These are phyloP conservation scores for Cerastoderma edule DNA, from an alignment of 2,888 invertebrate genomes.

Conservation along the genomic window DNA sequence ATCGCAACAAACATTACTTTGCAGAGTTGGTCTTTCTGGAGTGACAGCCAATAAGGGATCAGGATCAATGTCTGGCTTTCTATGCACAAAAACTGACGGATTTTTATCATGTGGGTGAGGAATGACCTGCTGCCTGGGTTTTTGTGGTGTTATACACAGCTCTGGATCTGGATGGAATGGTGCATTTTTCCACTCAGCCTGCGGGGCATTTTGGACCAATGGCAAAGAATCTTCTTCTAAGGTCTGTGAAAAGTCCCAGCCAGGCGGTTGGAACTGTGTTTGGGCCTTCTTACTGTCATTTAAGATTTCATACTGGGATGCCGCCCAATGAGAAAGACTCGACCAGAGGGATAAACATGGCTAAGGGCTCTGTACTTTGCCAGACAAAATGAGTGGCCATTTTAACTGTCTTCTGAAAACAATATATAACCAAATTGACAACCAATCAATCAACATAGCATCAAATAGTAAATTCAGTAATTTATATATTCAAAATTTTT, in stretches of 20 bases:
- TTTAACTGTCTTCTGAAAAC: background rate
- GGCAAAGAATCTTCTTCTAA: slow-evolving; percentile 70
- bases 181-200: slow-evolving; percentile 55
- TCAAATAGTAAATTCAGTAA: too few species aligned
- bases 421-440: too few species aligned
- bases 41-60: slow-evolving; percentile 73
- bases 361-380: slow-evolving; percentile 66
- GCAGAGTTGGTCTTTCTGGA: slow-evolving; percentile 63
- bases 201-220: slow-evolving; percentile 55
- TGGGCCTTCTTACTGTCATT: slow-evolving; percentile 59
- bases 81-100: slow-evolving; percentile 1
- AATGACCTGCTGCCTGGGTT: slow-evolving; percentile 21
- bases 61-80: slow-evolving; percentile 49
- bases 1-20: slow-evolving; percentile 30
- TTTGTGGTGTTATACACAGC: slow-evolving; percentile 68
- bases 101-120: background rate
- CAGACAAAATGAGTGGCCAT: slow-evolving; percentile 64
- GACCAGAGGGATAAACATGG: slow-evolving; percentile 55
- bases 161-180: slow-evolving; percentile 65
- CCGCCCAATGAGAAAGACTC: slow-evolving; percentile 64
- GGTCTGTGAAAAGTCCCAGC: slow-evolving; percentile 69
- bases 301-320: slow-evolving; percentile 66
- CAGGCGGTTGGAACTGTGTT: slow-evolving; percentile 65
- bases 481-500: too few species aligned
- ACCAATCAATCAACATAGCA: too few species aligned